Evolutionary conservation across 2,888 invertebrate species (phyloP), one percentile per base, ranked within the genome.

Genomic region (Galerucella nymphaeae): DNA sequence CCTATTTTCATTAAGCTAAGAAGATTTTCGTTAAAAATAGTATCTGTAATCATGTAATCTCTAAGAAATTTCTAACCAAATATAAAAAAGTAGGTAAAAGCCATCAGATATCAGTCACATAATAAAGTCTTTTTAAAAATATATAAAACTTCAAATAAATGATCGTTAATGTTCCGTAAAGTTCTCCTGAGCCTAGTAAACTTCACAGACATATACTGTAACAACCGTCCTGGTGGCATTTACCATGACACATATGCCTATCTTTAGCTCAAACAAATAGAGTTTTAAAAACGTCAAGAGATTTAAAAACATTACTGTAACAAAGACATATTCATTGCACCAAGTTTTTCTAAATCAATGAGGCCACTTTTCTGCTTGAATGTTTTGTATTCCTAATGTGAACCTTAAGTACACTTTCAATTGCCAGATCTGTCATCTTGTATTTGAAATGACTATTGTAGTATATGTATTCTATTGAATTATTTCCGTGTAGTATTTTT

Each of bases 201-300:
- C 59, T 61, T 59, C 23, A 23, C 48, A 30, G 58, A 16, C 55
- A 55, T 18, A n/a, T 45, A 66, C 57, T 14, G n/a, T 9, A 66
- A 38, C 42, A 59, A 42, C 20, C 18, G 23, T 61, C 42, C 14
- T 58, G 38, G 58, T 67, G 55, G 61, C 55, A 45, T 64, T 42
- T 58, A 48, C 23, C 68, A 57, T 68, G 66, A 61, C 68, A 63
- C 73, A 72, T 75, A 76, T 73, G 71, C 66, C 76, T 74, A 70
- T 73, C 72, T 66, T 59, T 55, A 64, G 64, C 71, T 59, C 68
- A 76, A 78, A 78, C 75, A 75, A 76, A 72, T 76, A 78, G 72
- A 78, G 76, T 75, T 78, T 71, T 78, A 74, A 75, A 75, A 77
- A 78, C 77, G 75, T 72, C 76, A 76, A 78, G 74, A 74, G 72